Base-by-base conservation (phyloP, 2,113 vertebrate species). In the Hyaena hyaena region DNA sequence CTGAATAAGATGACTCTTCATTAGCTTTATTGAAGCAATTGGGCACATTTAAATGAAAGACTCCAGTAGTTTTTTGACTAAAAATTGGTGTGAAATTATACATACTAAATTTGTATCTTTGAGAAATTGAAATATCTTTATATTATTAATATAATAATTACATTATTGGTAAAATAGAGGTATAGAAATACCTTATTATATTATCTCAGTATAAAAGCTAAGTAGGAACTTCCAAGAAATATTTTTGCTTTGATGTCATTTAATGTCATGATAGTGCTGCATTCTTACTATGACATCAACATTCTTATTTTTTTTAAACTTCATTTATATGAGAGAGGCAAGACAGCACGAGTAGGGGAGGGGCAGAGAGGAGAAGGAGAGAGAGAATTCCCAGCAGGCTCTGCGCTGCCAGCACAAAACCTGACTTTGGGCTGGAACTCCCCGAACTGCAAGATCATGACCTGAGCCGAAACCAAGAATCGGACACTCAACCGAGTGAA, bases 201-300 rank as follows among this genome's bases (percentile, higher is more conserved):
- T 95, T 95, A 83, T 86, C 6, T 95, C 28, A 65, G 23, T 77
- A 15, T 87, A 77, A 94, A 71, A 79, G 92, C 10, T 89, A 83
- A 85, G 21, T 93, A 73, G 26, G 35, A 85, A 93, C 12, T 53
- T 68, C 1, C 1, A 12, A 68, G 77, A 90, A 39, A 85, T 88
- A 24, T 82, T 93, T 96, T n/a, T 93, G 61, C 58, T 95, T 94
- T 88, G 79, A 73, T 23, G 58, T 91, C 19, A 84, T 55, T 88
- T 88, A 90, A 93, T 93, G n/a, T 53, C 15, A 63, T 86, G 11
- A 82, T 96, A n/a, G 15, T 91, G 14, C 94, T 96, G 26, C 28
- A 87, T 93, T 93, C n/a, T 35, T 84, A 86, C 33, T 82, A 83
- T 90, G 92, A 53, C 39, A 74, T 68, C 48, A 79, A 43, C 63